Evolutionary conservation across 2,888 invertebrate species (phyloP).

Genomic region (Callosobruchus maculatus): DNA sequence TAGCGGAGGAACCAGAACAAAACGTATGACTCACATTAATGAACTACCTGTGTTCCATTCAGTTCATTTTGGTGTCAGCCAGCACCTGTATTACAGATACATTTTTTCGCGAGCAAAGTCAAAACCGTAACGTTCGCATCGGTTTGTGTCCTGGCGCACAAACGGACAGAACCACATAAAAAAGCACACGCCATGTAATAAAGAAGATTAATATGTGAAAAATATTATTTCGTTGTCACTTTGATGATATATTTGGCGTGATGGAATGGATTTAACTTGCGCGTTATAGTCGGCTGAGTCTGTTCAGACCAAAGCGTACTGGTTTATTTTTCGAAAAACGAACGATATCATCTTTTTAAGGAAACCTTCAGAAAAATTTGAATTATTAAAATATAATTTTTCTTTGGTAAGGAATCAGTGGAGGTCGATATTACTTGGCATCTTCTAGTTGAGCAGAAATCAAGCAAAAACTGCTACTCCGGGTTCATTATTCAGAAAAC

Average conservation of each 20-base stretch:
- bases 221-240: conserved; percentile 4
- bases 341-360: not conserved
- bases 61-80: not conserved
- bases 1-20: too few relatives aligned
- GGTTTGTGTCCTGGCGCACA: not conserved
- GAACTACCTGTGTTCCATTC: not conserved
- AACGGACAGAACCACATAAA: not conserved
- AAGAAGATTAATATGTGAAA: conserved; percentile 5
- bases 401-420: too few relatives aligned
- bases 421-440: too few relatives aligned
- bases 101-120: not conserved
- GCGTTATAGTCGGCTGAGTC: conserved; percentile 1
- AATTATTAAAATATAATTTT: too few relatives aligned
- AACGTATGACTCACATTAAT: too few relatives aligned
- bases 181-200: not conserved
- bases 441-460: too few relatives aligned
- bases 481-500: too few relatives aligned
- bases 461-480: too few relatives aligned
- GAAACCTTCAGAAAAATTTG: too few relatives aligned
- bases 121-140: not conserved
- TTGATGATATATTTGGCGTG: conserved; percentile 4
- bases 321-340: not conserved
- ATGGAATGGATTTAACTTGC: not conserved
- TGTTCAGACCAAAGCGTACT: not conserved
- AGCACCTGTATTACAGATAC: not conserved